phyloP scores from a whole-genome alignment of 2,888 invertebrate genomes.

The Dolomedes plantarius region DNA sequence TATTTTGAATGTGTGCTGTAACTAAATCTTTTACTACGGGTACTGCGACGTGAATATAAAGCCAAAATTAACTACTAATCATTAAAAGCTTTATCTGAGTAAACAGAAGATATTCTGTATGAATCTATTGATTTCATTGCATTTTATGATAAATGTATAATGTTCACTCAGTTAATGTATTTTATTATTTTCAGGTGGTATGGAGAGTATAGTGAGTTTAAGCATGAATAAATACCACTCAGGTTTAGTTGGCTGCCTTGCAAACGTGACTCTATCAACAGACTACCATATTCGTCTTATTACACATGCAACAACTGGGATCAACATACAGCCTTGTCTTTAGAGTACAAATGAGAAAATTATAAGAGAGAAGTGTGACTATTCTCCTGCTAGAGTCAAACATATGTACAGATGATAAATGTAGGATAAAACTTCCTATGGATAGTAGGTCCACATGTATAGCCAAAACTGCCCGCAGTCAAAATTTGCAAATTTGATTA shows the following conservation, averaged over 20 bases:
- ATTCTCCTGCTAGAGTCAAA: constrained; percentile 66
- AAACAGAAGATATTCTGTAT: too few species aligned
- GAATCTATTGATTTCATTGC: too few species aligned
- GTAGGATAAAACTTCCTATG: constrained; percentile 69
- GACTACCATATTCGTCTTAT: constrained; percentile 83
- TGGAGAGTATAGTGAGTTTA: constrained; percentile 84
- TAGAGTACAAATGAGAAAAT: constrained; percentile 67
- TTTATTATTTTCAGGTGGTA: constrained; percentile 82
- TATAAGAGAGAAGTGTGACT: constrained; percentile 34
- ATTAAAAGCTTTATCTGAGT: too few species aligned
- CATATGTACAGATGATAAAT: constrained; percentile 58
- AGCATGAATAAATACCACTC: constrained; percentile 81
- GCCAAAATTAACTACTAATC: too few species aligned
- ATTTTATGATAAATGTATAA: too few species aligned
- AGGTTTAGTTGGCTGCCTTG: constrained; percentile 89
- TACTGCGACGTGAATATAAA: too few species aligned
- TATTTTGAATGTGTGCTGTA: too few species aligned
- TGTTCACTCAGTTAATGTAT: too few species aligned
- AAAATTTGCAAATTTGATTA: constrained; percentile 5
- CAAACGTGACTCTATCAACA: constrained; percentile 87
- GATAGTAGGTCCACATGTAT: constrained; percentile 70
- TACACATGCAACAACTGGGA: constrained; percentile 82
- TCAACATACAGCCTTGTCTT: constrained; percentile 77
- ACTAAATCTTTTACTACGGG: too few species aligned
- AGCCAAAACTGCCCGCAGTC: constrained; percentile 62